These are phyloP conservation scores for Rhopilema esculentum DNA, from an alignment of 30 jellyfish, hydroid and myxozoan species.

Conservation along the genomic window DNA sequence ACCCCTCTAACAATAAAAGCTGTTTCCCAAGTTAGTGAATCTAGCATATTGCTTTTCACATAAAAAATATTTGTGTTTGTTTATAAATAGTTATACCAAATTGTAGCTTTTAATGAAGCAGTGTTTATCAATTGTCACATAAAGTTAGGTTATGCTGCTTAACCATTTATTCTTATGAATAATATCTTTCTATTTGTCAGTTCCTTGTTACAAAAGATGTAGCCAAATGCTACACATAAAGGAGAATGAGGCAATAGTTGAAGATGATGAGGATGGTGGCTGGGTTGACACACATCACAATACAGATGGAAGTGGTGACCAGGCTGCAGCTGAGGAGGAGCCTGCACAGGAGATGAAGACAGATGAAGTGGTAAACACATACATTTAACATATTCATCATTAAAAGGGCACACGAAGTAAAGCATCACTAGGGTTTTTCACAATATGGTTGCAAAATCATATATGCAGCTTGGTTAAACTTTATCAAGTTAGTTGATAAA, in stretches of 20 bases:
- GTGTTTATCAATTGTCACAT: too few relatives aligned
- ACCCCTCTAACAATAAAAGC: too few relatives aligned
- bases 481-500: too few relatives aligned
- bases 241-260: constrained; percentile 90
- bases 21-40: too few relatives aligned
- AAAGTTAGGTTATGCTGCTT: too few relatives aligned
- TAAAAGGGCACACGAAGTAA: background rate
- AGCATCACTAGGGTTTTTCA: background rate
- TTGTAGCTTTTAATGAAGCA: too few relatives aligned
- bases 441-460: too few relatives aligned
- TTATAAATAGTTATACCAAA: too few relatives aligned
- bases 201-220: constrained; percentile 98
- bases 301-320: constrained; percentile 60
- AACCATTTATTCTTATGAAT: background rate
- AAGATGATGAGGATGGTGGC: constrained; percentile 98
- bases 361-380: background rate
- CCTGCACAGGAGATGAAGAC: constrained; percentile 84
- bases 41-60: too few relatives aligned
- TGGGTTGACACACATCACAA: constrained; percentile 99
- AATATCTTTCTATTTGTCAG: constrained; percentile 8
- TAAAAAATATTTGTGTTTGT: too few relatives aligned
- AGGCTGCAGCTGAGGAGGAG: constrained; percentile 73
- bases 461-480: too few relatives aligned
- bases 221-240: constrained; percentile 86
- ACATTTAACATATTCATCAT: background rate